Evolutionary conservation across 2,797 vertebrate genomes (phyloP).

Genomic region (Poeciliopsis paucimaculata): DNA sequence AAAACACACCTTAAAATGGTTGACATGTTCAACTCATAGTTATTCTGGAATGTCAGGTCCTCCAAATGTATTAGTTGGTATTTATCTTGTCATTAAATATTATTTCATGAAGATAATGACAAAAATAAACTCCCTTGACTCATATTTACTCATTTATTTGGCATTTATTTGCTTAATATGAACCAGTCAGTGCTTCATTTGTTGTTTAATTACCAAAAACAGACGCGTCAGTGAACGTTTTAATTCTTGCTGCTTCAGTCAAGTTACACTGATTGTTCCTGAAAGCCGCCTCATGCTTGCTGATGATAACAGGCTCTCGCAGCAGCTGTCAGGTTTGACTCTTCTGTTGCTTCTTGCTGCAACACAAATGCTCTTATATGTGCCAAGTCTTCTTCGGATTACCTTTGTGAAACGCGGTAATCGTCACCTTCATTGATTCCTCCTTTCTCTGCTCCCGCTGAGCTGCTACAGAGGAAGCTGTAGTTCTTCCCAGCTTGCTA

Average conservation of each 20-base stretch:
- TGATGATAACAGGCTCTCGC: neutral
- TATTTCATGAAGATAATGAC: neutral
- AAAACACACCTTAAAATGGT: neutral
- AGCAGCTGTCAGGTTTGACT: neutral
- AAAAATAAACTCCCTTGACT: neutral
- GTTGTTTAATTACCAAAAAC: neutral
- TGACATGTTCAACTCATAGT: conserved; percentile 1
- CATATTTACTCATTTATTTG: neutral
- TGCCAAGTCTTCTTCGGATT: conserved; percentile 37
- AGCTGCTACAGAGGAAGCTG: neutral
- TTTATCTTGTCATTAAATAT: neutral
- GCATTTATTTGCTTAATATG: neutral
- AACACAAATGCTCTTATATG: neutral
- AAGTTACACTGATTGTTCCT: neutral
- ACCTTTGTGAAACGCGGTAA: conserved; percentile 28
- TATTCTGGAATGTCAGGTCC: neutral
- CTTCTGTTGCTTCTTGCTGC: conserved; percentile 2
- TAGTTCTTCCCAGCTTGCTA: neutral
- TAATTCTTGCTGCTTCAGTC: neutral
- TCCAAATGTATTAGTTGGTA: neutral
- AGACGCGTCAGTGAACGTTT: neutral
- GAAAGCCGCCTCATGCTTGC: neutral
- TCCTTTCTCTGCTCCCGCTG: neutral
- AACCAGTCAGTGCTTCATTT: neutral
- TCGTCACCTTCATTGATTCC: conserved; percentile 28